Conservation (phyloP, 2,113 vertebrate genomes). For the Pluvialis apricaria region DNA sequence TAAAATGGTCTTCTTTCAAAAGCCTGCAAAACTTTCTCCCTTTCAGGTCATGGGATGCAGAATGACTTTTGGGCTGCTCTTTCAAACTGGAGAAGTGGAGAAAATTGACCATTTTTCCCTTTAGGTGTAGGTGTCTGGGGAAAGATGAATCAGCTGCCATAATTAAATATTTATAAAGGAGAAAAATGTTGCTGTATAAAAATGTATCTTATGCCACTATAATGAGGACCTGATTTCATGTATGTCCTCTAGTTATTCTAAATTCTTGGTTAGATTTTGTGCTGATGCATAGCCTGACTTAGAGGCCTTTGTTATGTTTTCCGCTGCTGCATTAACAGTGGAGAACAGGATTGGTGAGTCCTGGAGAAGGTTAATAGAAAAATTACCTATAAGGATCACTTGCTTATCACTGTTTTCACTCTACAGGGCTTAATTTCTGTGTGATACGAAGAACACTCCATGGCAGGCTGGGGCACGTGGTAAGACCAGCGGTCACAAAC, state of each 20-base stretch:
- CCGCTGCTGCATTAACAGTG: background rate
- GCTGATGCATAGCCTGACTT: background rate
- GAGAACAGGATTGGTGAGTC: background rate
- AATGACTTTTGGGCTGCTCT: background rate
- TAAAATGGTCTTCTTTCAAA: background rate
- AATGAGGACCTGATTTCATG: background rate
- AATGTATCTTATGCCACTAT: rapidly evolving
- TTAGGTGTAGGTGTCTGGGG: background rate
- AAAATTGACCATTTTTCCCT: background rate
- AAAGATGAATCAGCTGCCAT: background rate
- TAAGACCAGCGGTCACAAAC: background rate
- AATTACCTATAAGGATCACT: background rate
- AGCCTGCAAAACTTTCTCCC: background rate
- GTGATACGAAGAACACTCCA: background rate
- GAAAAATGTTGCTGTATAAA: background rate
- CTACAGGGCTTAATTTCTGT: background rate
- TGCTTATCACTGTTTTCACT: background rate
- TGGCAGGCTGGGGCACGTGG: background rate
- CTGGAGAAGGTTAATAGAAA: background rate
- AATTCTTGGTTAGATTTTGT: background rate
- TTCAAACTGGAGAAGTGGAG: background rate
- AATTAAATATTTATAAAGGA: background rate
- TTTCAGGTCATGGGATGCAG: background rate
- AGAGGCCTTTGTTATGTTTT: background rate
- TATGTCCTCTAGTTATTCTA: background rate